Conservation (phyloP, 2,113 vertebrate genomes). For the Toxotes jaculatrix region DNA sequence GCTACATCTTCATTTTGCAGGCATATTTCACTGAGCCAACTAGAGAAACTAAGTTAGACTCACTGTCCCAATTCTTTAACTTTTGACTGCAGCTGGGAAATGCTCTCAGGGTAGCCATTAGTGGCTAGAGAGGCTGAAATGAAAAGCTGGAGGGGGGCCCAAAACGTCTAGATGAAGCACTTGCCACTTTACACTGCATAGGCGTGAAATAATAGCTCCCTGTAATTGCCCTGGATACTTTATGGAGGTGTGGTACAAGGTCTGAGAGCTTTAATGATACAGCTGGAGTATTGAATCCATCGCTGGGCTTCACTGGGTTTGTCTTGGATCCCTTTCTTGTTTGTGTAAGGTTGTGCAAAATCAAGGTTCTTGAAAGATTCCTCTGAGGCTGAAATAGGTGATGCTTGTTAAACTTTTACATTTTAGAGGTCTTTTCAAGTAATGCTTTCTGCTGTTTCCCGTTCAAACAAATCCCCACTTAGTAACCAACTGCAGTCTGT, state of each 20-base stretch:
- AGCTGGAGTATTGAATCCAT: conserved; percentile 46
- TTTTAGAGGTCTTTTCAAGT: conserved; percentile 1
- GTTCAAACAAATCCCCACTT: neutral
- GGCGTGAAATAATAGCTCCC: conserved; percentile 71
- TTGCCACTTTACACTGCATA: conserved; percentile 67
- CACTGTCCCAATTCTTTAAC: conserved; percentile 57
- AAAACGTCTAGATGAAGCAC: conserved; percentile 69
- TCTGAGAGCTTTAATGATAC: conserved; percentile 65
- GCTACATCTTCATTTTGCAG: conserved; percentile 7
- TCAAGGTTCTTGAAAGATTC: conserved; percentile 19
- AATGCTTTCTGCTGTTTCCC: neutral
- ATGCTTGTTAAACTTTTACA: conserved; percentile 39
- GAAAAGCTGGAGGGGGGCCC: conserved; percentile 71
- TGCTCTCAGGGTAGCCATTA: conserved; percentile 66
- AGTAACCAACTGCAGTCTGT: neutral
- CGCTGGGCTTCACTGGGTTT: conserved; percentile 36
- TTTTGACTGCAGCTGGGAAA: conserved; percentile 67
- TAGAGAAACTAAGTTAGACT: conserved; percentile 47
- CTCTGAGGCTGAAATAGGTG: conserved; percentile 22
- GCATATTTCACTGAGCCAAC: conserved; percentile 19
- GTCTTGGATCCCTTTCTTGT: conserved; percentile 32
- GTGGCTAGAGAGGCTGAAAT: conserved; percentile 66
- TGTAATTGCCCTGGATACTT: conserved; percentile 69
- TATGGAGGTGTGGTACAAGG: conserved; percentile 40
- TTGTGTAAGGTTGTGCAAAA: conserved; percentile 38